Base-by-base conservation (phyloP, 1,140 invertebrate species). In the Drosophila santomea region DNA sequence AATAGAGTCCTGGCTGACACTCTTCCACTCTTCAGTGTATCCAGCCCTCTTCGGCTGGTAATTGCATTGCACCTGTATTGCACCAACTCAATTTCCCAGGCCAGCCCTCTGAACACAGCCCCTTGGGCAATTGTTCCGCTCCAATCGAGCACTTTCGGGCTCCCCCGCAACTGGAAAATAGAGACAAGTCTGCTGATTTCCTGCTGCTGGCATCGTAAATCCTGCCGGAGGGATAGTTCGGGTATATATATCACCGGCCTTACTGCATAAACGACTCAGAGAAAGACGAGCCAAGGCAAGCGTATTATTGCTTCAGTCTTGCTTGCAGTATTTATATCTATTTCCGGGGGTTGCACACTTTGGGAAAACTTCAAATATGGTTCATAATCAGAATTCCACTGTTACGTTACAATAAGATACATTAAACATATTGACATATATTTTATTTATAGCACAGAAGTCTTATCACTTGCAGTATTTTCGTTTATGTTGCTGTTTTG, bases 231-330 rank as follows among this genome's bases (percentile, higher is more conserved):
- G 56, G 74, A 69, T 74, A 38, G 59, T 8, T 15, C n/a, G 41
- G 15, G 41, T 68, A 63, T 61, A 85, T 74, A 78, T 67, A 67
- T 78, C 62, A 57, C 36, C 43, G 48, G 36, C 68, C 59, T 59
- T 76, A 77, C 72, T 73, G 78, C 43, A 73, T 73, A 73, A 73
- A 47, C 38, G 73, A 75, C 74, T 76, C 50, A 72, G 25, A 62
- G 74, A 44, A 76, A 79, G 69, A 78, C 68, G 82, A 62, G 68
- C 52, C 78, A 86, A 88, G 83, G 83, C 67, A 77, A 88, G 83
- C 84, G 84, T 89, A 88, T 88, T 88, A 88, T 88, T 89, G 83
- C 84, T 80, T 86, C 66, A 78, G 78, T 81, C 78, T 80, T 85
- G 61, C 28, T 66, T 12, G 44, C 44, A 41, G 23, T 35, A 66